phyloP scores from a whole-genome alignment of 1,140 invertebrate species.

The Leucophenga varia region DNA sequence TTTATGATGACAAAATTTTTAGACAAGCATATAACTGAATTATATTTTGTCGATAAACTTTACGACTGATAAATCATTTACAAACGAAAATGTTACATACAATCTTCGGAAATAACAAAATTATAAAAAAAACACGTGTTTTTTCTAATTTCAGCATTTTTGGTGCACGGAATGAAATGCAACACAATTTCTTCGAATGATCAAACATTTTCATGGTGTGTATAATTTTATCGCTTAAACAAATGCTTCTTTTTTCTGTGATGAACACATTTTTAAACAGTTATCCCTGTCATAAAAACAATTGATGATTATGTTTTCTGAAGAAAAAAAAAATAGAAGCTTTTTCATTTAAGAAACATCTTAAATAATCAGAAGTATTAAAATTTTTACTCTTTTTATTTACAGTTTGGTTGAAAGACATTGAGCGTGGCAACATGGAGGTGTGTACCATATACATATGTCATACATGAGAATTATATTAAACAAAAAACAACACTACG shows the following conservation, averaged over 20 bases:
- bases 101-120: neutral
- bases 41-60: slow-evolving; percentile 24
- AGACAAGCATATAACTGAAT: slow-evolving; percentile 51
- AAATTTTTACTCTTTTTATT: no score
- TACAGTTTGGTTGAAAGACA: no score
- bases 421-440: no score
- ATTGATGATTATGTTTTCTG: slow-evolving; percentile 39
- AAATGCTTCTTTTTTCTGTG: no score
- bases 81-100: neutral
- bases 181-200: neutral
- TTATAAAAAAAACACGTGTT: neutral
- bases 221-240: no score
- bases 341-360: no score
- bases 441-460: no score
- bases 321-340: slow-evolving; percentile 2
- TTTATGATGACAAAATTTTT: slow-evolving; percentile 34
- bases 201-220: no score
- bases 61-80: slow-evolving; percentile 19
- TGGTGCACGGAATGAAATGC: neutral
- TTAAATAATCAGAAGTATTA: no score
- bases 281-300: slow-evolving; percentile 49
- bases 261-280: slow-evolving; percentile 40
- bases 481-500: no score
- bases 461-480: no score
- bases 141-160: slow-evolving; percentile 3